These are phyloP conservation scores for Troilus luridus DNA, from an alignment of 2,888 invertebrate species.

Conservation along the genomic window DNA sequence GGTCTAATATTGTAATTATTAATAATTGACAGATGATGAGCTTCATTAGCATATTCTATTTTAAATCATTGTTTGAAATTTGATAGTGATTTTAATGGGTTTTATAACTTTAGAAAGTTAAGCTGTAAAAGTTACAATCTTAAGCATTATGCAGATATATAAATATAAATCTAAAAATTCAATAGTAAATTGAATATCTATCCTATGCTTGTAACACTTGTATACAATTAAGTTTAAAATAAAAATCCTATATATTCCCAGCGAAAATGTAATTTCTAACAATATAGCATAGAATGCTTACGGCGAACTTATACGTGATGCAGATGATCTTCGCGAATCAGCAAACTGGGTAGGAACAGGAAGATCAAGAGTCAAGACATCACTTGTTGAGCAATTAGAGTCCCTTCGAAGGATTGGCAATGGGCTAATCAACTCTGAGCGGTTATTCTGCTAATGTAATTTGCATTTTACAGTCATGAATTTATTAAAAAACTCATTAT, in stretches of 20 bases:
- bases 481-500: not conserved
- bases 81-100: not conserved
- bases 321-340: conserved; percentile 70
- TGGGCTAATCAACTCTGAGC: conserved; percentile 72
- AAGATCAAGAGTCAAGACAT: conserved; percentile 70
- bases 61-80: not conserved
- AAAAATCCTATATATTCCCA: not conserved
- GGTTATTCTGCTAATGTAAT: conserved; percentile 33
- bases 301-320: conserved; percentile 60
- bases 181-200: not conserved
- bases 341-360: conserved; percentile 88
- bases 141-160: not conserved
- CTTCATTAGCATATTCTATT: not conserved
- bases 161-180: not conserved
- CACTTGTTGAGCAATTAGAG: conserved; percentile 65
- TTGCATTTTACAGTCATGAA: not conserved
- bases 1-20: not conserved
- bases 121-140: not conserved
- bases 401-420: conserved; percentile 76
- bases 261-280: not conserved
- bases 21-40: not conserved
- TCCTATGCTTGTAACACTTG: not conserved
- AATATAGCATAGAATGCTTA: conserved; percentile 46
- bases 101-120: not conserved
- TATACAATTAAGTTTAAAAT: not conserved